phyloP scores from a whole-genome alignment of 2,888 invertebrate species.

The Tetragnatha montana region DNA sequence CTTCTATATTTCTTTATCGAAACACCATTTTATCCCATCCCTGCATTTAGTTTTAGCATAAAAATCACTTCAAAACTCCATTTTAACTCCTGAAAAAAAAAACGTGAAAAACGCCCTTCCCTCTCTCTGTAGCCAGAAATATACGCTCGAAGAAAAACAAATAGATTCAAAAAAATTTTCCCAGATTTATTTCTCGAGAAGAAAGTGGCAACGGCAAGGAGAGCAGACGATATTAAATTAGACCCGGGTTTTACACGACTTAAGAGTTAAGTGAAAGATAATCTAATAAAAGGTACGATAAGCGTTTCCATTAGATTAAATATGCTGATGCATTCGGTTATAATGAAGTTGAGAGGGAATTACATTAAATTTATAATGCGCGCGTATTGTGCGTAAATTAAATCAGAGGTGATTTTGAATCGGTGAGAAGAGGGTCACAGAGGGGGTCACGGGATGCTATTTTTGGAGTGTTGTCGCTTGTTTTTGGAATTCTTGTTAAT shows the following conservation, averaged over 20 bases:
- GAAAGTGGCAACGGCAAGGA: neutral
- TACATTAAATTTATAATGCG: constrained; percentile 2
- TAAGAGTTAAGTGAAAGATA: constrained; percentile 17
- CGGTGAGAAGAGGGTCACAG: neutral
- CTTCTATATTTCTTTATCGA: too few relatives aligned
- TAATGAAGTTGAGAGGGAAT: constrained; percentile 14
- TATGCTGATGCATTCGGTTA: neutral
- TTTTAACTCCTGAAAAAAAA: neutral
- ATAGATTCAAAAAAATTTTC: neutral
- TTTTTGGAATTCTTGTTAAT: too few relatives aligned
- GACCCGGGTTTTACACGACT: constrained; percentile 17
- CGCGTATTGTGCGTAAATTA: neutral
- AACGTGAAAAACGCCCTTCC: neutral
- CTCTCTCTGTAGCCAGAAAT: neutral
- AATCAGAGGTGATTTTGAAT: neutral
- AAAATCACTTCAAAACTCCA: neutral
- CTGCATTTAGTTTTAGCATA: neutral
- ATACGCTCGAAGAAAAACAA: neutral
- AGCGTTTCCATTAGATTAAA: constrained; percentile 34
- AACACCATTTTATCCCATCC: neutral
- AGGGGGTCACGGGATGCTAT: too few relatives aligned
- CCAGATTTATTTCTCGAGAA: neutral
- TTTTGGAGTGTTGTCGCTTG: too few relatives aligned
- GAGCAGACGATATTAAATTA: constrained; percentile 11
- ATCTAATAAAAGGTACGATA: constrained; percentile 22